A percentile compares a stretch with the other conserved stretches of the same genome.
phyloP scores from a whole-genome alignment of 2,797 vertebrate genomes.

The Manis javanica region DNA sequence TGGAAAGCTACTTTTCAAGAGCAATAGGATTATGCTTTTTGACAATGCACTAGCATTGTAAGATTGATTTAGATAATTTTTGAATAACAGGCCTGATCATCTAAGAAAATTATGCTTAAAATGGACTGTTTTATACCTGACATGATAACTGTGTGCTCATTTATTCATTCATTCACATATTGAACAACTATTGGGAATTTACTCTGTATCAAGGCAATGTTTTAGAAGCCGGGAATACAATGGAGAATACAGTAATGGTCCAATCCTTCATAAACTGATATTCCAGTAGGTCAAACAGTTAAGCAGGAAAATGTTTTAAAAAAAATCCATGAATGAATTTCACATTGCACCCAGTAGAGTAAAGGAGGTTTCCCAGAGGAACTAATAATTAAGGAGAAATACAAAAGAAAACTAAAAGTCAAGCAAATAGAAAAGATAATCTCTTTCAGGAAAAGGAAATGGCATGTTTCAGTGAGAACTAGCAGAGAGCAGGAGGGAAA shows the following conservation, averaged over 20 bases:
- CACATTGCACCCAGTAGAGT: background rate
- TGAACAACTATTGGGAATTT: background rate
- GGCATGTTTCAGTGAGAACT: background rate
- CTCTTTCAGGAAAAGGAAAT: background rate
- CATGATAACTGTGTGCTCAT: background rate
- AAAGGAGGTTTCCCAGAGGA: background rate
- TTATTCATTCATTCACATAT: background rate
- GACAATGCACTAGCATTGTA: background rate
- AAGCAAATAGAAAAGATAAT: background rate
- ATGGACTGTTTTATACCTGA: background rate
- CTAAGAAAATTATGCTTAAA: conserved; percentile 10
- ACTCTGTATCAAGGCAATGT: background rate
- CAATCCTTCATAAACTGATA: background rate
- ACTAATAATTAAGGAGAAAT: conserved; percentile 14
- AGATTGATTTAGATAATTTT: conserved; percentile 11
- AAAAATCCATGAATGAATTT: background rate
- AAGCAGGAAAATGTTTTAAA: background rate
- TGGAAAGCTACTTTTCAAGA: background rate
- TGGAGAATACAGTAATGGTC: background rate
- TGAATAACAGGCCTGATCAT: background rate
- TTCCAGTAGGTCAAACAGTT: background rate
- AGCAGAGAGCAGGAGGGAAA: background rate
- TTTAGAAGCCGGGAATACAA: background rate
- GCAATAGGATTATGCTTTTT: background rate
- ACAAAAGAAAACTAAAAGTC: background rate